These are phyloP conservation scores for Metacarcinus magister DNA, from an alignment of 2,888 invertebrate species.

Conservation along the genomic window DNA sequence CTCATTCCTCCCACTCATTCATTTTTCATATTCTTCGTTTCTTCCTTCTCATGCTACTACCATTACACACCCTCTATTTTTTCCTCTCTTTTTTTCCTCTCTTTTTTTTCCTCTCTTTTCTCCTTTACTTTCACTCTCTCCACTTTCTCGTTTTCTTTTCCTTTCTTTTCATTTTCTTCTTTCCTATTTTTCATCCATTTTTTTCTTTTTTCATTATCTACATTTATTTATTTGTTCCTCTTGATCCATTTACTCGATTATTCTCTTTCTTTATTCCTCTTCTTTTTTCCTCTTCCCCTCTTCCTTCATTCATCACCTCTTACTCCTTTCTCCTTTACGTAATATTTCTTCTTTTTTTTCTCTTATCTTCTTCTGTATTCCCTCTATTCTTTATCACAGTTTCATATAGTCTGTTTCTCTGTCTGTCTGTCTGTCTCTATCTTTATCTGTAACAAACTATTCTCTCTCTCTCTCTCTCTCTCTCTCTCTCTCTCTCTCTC, in stretches of 20 bases:
- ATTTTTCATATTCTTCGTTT: too few relatives aligned
- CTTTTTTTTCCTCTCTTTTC: neutral
- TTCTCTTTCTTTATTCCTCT: neutral
- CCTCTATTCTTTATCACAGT: neutral
- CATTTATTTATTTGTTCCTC: too few relatives aligned
- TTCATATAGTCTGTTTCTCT: neutral
- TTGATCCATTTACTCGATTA: neutral
- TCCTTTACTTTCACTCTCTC: neutral
- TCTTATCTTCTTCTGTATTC: neutral
- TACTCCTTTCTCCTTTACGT: too few relatives aligned
- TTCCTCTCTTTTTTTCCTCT: neutral
- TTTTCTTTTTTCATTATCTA: neutral
- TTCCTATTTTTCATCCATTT: neutral
- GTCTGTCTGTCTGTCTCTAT: neutral
- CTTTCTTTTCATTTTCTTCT: neutral
- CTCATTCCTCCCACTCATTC: too few relatives aligned
- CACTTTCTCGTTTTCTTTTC: neutral
- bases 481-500: conserved; percentile 11
- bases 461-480: conserved; percentile 51
- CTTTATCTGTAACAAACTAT: neutral
- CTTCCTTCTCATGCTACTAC: too few relatives aligned
- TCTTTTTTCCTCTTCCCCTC: too few relatives aligned
- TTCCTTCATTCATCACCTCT: too few relatives aligned
- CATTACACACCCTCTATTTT: too few relatives aligned
- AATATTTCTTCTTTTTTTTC: neutral